Conservation (phyloP, 2,888 invertebrate genomes). For the Latrodectus hesperus region DNA sequence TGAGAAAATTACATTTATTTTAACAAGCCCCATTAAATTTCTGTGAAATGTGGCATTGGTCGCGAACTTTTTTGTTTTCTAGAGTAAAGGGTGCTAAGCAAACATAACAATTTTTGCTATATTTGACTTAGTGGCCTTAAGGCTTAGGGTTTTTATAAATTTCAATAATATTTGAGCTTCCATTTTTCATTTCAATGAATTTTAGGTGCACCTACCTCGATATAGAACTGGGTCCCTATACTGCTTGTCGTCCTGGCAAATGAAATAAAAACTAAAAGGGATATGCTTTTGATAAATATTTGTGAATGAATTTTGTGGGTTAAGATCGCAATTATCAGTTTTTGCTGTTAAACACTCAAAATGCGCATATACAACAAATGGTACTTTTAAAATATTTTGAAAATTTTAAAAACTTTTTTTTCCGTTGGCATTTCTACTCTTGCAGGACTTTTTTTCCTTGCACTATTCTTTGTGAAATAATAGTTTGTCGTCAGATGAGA, state of each 20-base stretch:
- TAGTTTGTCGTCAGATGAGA: background rate
- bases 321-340: background rate
- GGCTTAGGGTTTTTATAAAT: background rate
- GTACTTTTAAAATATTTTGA: background rate
- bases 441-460: background rate
- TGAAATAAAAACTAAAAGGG: slow-evolving; percentile 17
- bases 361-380: slow-evolving; percentile 11
- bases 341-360: slow-evolving; percentile 8
- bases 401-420: background rate
- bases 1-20: too few species aligned
- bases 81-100: too few species aligned
- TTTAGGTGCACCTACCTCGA: slow-evolving; percentile 8
- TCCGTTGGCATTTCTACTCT: slow-evolving; percentile 5
- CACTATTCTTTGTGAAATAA: background rate
- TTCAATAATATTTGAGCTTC: background rate
- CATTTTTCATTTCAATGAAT: background rate
- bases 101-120: background rate
- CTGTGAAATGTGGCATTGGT: too few species aligned
- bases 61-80: too few species aligned
- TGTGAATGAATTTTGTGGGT: background rate
- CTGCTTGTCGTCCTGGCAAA: background rate
- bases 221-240: slow-evolving; percentile 5
- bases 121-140: background rate
- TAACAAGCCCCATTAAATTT: too few species aligned
- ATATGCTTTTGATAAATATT: slow-evolving; percentile 13